Percentiles rank a stretch among this genome's conserved stretches.
phyloP scores from a whole-genome alignment of 2,888 invertebrate genomes.

The Oscheius sp. region DNA sequence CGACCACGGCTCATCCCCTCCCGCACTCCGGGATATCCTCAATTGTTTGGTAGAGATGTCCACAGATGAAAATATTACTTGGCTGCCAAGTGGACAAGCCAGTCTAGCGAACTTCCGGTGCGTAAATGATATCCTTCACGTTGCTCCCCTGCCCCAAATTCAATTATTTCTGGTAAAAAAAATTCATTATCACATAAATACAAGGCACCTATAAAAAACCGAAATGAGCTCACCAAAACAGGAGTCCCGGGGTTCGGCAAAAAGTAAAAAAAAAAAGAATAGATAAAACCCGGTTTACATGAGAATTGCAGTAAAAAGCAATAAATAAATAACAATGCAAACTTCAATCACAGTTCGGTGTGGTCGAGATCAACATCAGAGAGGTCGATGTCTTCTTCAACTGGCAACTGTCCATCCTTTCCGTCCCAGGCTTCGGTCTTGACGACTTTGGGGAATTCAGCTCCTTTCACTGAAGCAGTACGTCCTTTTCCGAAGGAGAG shows the following conservation, averaged over 20 bases:
- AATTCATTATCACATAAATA: constrained; percentile 21
- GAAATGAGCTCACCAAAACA: constrained; percentile 1
- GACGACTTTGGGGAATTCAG: constrained; percentile 76
- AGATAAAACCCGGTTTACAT: constrained; percentile 20
- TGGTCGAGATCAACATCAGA: constrained; percentile 75
- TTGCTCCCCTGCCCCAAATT: too few relatives aligned
- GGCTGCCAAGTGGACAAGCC: too few relatives aligned
- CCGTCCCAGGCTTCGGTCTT: constrained; percentile 76
- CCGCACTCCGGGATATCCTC: too few relatives aligned
- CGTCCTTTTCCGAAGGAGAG: constrained; percentile 92
- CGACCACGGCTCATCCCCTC: too few relatives aligned
- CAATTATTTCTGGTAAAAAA: not conserved
- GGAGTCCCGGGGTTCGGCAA: not conserved
- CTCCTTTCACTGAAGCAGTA: constrained; percentile 86
- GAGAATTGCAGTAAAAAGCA: constrained; percentile 14
- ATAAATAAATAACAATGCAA: not conserved
- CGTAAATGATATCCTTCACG: too few relatives aligned
- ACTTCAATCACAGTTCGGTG: constrained; percentile 61
- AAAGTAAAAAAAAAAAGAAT: not conserved
- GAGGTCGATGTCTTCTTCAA: constrained; percentile 76
- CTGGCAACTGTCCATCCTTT: constrained; percentile 76
- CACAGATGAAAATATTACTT: too few relatives aligned
- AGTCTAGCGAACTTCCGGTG: too few relatives aligned
- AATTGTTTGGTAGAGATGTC: too few relatives aligned
- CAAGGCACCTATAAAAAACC: constrained; percentile 7